These are phyloP conservation scores for Phodopus roborovskii DNA, from an alignment of 2,113 vertebrate genomes.

Conservation along the genomic window DNA sequence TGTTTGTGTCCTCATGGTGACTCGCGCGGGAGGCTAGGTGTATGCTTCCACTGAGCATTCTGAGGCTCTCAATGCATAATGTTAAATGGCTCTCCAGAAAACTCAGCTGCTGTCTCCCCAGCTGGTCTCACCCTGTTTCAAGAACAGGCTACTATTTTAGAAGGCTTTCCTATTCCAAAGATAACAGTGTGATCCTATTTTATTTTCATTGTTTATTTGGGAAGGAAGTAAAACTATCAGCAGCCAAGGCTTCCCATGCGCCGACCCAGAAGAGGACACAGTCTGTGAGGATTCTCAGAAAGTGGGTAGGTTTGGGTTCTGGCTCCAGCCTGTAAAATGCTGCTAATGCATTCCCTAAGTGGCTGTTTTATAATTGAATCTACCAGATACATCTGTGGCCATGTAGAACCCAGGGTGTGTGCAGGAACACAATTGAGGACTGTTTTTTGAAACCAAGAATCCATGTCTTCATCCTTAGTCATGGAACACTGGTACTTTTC, in stretches of 20 bases:
- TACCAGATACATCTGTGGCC: background rate
- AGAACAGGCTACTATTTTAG: background rate
- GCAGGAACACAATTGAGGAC: background rate
- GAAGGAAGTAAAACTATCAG: background rate
- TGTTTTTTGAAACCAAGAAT: constrained; percentile 56
- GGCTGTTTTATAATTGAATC: constrained; percentile 43
- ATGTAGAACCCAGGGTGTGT: background rate
- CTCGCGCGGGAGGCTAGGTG: background rate
- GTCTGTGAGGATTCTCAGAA: background rate
- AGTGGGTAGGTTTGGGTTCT: background rate
- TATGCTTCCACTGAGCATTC: background rate
- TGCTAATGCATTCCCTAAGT: constrained; percentile 48
- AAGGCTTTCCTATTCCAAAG: background rate
- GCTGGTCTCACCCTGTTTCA: background rate
- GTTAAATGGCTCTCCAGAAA: background rate
- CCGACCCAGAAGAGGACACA: background rate
- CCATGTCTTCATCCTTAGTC: constrained; percentile 24
- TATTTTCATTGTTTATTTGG: constrained; percentile 5
- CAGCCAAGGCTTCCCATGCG: background rate
- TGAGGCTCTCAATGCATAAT: background rate
- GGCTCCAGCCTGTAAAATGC: constrained; percentile 2
- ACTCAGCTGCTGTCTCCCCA: background rate
- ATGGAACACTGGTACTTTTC: constrained; percentile 41
- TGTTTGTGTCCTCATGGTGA: background rate
- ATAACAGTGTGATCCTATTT: background rate